These are phyloP conservation scores for Argya squamiceps DNA, from an alignment of 2,797 vertebrate genomes.

Conservation along the genomic window DNA sequence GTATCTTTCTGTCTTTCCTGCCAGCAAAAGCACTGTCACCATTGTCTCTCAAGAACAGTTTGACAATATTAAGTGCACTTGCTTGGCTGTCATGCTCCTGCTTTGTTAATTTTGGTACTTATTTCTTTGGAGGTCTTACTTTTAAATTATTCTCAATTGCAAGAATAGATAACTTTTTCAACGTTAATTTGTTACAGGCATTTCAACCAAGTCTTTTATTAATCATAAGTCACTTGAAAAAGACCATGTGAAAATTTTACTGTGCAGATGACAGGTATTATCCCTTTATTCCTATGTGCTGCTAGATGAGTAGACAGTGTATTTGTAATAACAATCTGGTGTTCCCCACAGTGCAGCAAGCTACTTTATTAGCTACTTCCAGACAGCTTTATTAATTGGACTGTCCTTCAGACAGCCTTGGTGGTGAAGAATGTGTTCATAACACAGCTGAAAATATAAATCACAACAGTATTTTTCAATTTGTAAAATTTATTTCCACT, in stretches of 20 bases:
- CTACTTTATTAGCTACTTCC: slow-evolving; percentile 7
- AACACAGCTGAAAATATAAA: neutral
- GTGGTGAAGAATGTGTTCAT: neutral
- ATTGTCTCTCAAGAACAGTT: neutral
- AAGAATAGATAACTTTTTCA: neutral
- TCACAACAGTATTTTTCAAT: neutral
- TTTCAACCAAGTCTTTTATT: neutral
- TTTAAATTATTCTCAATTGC: neutral
- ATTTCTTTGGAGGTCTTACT: neutral
- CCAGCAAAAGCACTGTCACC: neutral
- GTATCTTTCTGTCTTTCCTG: neutral
- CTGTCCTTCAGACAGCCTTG: slow-evolving; percentile 19
- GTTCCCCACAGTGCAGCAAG: neutral
- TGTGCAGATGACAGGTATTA: neutral
- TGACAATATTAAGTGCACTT: neutral
- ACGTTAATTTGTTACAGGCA: neutral
- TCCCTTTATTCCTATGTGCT: neutral
- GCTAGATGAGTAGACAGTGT: neutral
- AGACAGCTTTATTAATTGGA: slow-evolving; percentile 19
- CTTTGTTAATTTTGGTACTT: neutral
- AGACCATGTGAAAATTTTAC: neutral
- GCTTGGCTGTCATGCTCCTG: neutral
- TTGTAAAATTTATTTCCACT: neutral
- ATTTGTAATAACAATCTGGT: neutral
- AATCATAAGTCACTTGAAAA: slow-evolving; percentile 9